Percentiles rank a stretch among this genome's conserved stretches.
These are phyloP conservation scores for Pluvialis apricaria DNA, from an alignment of 2,113 vertebrate genomes.

Conservation along the genomic window DNA sequence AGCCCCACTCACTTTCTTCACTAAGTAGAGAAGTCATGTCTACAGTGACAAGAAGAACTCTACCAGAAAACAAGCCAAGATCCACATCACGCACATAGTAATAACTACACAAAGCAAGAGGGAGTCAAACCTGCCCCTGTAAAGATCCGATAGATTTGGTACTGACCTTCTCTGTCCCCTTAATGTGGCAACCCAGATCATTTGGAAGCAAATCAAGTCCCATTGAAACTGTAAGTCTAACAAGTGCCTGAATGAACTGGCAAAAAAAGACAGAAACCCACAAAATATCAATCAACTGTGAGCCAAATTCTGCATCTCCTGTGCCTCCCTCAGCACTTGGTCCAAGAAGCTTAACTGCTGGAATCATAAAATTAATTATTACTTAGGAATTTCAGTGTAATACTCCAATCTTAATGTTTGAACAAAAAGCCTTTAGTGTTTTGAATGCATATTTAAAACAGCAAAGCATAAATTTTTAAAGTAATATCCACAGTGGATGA, in stretches of 20 bases:
- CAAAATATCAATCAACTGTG: background rate
- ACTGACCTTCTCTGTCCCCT: background rate
- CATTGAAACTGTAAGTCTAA: background rate
- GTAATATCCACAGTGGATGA: slow-evolving; percentile 7
- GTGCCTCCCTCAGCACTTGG: background rate
- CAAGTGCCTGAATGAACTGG: background rate
- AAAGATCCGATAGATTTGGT: background rate
- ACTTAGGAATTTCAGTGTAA: background rate
- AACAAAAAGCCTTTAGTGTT: slow-evolving; percentile 31
- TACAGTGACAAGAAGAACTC: background rate
- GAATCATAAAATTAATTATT: slow-evolving; percentile 43
- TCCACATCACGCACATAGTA: background rate
- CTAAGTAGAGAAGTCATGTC: background rate
- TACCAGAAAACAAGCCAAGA: background rate
- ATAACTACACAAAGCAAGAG: background rate
- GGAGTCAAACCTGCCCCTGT: background rate
- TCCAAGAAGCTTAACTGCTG: background rate
- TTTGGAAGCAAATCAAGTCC: background rate
- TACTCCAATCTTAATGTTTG: slow-evolving; percentile 3
- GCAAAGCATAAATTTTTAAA: slow-evolving; percentile 39
- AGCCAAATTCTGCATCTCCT: background rate
- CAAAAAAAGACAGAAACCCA: background rate
- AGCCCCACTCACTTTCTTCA: background rate
- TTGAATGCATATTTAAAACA: slow-evolving; percentile 42
- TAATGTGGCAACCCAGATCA: background rate